Evolutionary conservation across 2,888 invertebrate species (phyloP).

Genomic region (Yponomeuta malinellus): DNA sequence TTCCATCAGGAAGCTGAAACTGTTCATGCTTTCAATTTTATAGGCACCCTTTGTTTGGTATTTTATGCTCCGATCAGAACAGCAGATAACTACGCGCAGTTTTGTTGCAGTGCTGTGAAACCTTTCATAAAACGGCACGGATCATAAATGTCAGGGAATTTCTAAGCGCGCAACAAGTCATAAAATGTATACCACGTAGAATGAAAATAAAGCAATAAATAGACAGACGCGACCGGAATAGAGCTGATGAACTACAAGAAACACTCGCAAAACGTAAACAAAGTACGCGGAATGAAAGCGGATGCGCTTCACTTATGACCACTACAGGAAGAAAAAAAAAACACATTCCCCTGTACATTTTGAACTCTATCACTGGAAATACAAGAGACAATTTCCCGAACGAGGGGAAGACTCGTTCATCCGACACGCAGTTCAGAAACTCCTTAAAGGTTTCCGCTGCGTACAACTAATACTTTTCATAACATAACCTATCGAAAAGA

Average conservation of each 20-base stretch:
- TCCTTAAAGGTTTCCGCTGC: background rate
- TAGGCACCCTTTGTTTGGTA: background rate
- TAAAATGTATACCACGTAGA: slow-evolving; percentile 2
- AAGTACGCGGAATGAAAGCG: slow-evolving; percentile 34
- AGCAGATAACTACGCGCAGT: background rate
- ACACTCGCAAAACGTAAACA: slow-evolving; percentile 41
- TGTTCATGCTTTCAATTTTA: slow-evolving; percentile 5
- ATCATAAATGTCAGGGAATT: background rate
- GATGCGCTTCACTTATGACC: slow-evolving; percentile 26
- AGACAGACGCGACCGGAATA: slow-evolving; percentile 21
- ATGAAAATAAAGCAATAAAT: slow-evolving; percentile 24
- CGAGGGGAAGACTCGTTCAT: slow-evolving; percentile 3
- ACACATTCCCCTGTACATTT: background rate
- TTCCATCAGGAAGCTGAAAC: background rate
- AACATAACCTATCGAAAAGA: too few relatives aligned
- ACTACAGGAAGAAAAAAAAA: background rate
- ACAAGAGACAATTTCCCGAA: background rate
- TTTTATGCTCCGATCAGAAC: background rate
- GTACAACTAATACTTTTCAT: too few relatives aligned
- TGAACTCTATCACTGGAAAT: slow-evolving; percentile 9
- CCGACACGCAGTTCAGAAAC: background rate
- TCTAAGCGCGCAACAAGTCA: background rate
- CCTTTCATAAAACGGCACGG: slow-evolving; percentile 16
- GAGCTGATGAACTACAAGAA: slow-evolving; percentile 39
- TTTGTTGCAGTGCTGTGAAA: background rate